Percentiles rank a stretch among this genome's conserved stretches.
Evolutionary conservation across 2,113 vertebrate genomes (phyloP).

Genomic region (Serilophus lunatus): DNA sequence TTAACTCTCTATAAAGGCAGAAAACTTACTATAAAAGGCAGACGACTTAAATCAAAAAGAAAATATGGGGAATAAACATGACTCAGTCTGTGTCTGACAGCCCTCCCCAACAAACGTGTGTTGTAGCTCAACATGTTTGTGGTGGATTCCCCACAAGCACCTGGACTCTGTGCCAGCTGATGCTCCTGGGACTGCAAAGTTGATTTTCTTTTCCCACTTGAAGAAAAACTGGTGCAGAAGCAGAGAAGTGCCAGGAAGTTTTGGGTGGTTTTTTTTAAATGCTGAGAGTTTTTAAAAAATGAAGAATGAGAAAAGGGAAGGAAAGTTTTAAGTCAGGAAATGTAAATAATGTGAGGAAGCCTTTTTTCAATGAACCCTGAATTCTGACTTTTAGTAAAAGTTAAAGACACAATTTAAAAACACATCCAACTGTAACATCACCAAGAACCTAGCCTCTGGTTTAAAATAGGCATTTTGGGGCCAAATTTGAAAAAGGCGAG

Average conservation of each 20-base stretch:
- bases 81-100: neutral
- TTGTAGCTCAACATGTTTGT: neutral
- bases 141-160: neutral
- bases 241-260: neutral
- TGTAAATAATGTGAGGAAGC: rapidly evolving
- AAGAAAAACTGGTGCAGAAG: neutral
- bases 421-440: neutral
- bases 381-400: neutral
- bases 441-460: neutral
- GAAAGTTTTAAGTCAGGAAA: neutral
- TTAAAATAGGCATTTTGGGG: neutral
- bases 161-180: neutral
- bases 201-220: neutral
- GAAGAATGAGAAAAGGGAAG: neutral
- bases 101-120: neutral
- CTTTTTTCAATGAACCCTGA: neutral
- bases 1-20: neutral
- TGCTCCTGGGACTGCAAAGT: neutral
- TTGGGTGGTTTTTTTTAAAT: neutral
- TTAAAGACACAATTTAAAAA: neutral
- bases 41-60: neutral
- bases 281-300: neutral
- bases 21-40: neutral
- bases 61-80: neutral
- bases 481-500: neutral